Conservation (phyloP, 2,888 invertebrate genomes). For the Clusia tigrina region DNA sequence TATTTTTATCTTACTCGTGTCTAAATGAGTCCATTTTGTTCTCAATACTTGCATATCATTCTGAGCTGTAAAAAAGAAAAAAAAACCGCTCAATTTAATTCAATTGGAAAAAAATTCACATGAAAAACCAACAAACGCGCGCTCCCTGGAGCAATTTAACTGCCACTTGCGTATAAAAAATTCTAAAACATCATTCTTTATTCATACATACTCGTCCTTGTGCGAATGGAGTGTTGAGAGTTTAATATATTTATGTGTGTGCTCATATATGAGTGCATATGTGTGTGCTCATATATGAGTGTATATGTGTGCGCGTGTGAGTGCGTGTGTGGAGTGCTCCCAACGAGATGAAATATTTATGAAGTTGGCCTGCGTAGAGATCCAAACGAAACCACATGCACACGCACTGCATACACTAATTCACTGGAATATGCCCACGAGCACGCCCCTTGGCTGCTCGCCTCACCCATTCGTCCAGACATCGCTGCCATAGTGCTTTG, state of each 20-base stretch:
- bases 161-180: slow-evolving; percentile 8
- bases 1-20: no score
- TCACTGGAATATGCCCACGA: background rate
- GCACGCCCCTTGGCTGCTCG: no score
- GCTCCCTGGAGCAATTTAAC: background rate
- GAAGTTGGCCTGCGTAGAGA: background rate
- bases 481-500: background rate
- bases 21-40: no score
- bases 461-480: no score
- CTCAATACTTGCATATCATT: no score
- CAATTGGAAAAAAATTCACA: background rate
- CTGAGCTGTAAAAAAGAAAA: background rate
- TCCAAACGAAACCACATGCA: background rate
- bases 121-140: background rate
- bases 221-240: background rate
- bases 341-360: slow-evolving; percentile 4
- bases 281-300: background rate
- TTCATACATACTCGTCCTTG: background rate
- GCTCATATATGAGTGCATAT: background rate
- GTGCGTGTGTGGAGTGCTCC: background rate
- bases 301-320: background rate
- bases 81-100: background rate
- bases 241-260: background rate
- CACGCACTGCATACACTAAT: background rate
- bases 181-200: slow-evolving; percentile 2